Percentiles rank a stretch among this genome's conserved stretches.
phyloP scores from a whole-genome alignment of 2,797 vertebrate species.

The Vireo griseus region DNA sequence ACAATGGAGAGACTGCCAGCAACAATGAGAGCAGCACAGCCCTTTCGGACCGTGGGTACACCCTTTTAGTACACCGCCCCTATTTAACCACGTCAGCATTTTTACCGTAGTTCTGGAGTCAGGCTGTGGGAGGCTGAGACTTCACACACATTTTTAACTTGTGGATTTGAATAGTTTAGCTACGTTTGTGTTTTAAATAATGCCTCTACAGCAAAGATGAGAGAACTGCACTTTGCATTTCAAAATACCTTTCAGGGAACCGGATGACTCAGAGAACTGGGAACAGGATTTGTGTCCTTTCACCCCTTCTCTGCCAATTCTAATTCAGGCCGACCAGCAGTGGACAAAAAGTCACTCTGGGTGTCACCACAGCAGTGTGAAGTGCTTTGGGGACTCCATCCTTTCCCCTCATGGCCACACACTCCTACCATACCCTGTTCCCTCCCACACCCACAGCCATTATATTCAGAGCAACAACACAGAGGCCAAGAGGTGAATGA shows the following conservation, averaged over 20 bases:
- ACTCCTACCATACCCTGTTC: background rate
- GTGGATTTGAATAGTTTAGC: background rate
- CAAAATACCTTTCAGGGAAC: background rate
- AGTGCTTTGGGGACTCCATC: background rate
- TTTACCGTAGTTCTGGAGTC: background rate
- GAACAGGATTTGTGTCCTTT: background rate
- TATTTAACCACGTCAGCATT: background rate
- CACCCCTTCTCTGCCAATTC: background rate
- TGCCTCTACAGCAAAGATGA: background rate
- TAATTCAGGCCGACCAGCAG: background rate
- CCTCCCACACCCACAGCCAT: rapidly evolving
- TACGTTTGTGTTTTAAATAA: background rate
- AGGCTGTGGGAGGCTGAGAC: background rate
- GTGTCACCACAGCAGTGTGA: background rate
- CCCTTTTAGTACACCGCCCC: rapidly evolving
- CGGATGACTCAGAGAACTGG: background rate
- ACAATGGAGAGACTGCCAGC: background rate
- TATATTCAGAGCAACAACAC: conserved; percentile 29
- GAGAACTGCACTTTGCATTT: background rate
- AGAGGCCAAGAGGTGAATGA: conserved; percentile 50
- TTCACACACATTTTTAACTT: background rate
- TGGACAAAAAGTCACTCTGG: background rate
- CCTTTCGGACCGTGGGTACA: background rate
- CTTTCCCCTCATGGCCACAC: background rate
- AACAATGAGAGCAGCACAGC: background rate